Base-by-base conservation (phyloP, 2,888 invertebrate species). In the Rapana venosa region DNA sequence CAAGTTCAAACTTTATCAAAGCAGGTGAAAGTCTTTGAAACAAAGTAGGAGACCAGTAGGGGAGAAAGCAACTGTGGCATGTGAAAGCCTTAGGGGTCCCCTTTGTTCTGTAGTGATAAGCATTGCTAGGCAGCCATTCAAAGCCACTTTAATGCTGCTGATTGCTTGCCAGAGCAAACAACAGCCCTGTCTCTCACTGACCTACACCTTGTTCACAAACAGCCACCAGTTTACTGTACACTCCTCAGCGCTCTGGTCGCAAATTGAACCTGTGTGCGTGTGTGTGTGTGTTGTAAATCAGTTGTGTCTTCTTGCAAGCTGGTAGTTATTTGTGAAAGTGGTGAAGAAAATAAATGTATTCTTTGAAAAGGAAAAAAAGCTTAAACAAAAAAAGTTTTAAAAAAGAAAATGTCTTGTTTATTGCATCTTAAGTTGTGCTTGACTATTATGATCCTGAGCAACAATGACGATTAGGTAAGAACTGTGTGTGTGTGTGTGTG, bases 91-190 rank as follows among this genome's bases (percentile, higher is more conserved):
- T 47, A 5, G 22, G 70, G 36, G 1, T 22, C 61, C 30, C 30
- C 32, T 66, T 86, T 66, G 58, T 86, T 32, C 58, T 86, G 66
- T 20, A 47, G 87, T 87, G 87, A 87, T 87, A 87, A 87, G 87
- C 74, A 87, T 36, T 87, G 87, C 87, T 87, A 74, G 87, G 87
- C 74, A 87, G 87, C 74, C 74, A 47, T 87, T 87, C 87, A 87
- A 20, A 74, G 17, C 87, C 70, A 74, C 87, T 87, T 74, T 2
- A 86, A 32, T n/a, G 30, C 87, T 87, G 87, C 74, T 74, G 87
- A 87, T 87, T 87, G 74, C 87, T 30, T 70, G 74, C n/a, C 87
- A 61, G 36, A 47, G 87, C 74, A 74, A 74, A 87, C 74, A 87
- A 30, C 79, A 83, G 47, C 47, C 81, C n/a, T 26, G 81, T 83